Conservation (phyloP, 1,140 invertebrate genomes). For the Nephila pilipes region DNA sequence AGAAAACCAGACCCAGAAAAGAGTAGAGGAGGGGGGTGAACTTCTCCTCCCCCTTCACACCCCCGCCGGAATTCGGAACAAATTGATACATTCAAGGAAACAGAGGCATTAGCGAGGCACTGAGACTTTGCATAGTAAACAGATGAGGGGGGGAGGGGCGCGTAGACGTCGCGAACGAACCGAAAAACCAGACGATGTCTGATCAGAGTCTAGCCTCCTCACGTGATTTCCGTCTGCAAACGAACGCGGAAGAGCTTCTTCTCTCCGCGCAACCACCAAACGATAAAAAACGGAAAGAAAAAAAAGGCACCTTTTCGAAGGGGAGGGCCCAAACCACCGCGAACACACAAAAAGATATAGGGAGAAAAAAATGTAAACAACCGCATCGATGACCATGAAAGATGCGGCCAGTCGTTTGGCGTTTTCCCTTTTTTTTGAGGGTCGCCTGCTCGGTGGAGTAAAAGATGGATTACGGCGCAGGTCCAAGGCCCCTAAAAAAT, state of each 20-base stretch:
- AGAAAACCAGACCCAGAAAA: background rate
- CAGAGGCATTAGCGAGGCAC: background rate
- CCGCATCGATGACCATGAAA: conserved; percentile 1
- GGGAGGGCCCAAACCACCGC: background rate
- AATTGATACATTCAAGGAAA: conserved; percentile 50
- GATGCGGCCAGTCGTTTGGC: too few relatives aligned
- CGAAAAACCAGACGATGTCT: conserved; percentile 63
- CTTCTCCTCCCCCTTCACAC: background rate
- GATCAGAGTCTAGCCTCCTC: conserved; percentile 55
- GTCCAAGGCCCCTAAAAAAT: too few relatives aligned
- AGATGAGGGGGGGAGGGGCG: background rate
- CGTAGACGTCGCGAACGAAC: background rate
- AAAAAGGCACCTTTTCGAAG: background rate
- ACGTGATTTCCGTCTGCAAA: conserved; percentile 57
- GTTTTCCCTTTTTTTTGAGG: background rate
- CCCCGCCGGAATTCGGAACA: conserved; percentile 39
- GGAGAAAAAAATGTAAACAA: background rate
- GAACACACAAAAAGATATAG: background rate
- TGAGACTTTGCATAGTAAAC: conserved; percentile 56
- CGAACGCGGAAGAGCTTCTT: conserved; percentile 34
- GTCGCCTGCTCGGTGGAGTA: background rate
- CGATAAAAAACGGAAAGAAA: background rate
- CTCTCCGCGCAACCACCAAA: background rate
- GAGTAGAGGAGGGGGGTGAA: background rate
- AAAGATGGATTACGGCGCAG: background rate